Percentiles rank a stretch among this genome's conserved stretches.
phyloP scores from a whole-genome alignment of 2,113 vertebrate species.

The Ammospiza caudacuta region DNA sequence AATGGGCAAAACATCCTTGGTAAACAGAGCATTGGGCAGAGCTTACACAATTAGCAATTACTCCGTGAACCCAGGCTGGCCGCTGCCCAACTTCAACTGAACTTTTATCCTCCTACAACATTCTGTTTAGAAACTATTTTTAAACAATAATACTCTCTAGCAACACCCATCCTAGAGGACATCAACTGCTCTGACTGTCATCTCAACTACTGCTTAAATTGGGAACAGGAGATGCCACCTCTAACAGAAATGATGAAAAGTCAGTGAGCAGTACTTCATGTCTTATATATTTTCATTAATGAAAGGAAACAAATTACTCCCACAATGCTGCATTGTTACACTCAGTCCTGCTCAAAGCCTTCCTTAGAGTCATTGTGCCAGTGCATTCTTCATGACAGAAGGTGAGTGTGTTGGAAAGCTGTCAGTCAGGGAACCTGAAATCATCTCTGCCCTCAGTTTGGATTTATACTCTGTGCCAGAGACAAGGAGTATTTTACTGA shows the following conservation, averaged over 20 bases:
- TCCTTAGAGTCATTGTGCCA: not conserved
- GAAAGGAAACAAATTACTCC: constrained; percentile 27
- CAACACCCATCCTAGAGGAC: constrained; percentile 56
- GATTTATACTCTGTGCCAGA: not conserved
- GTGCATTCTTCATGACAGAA: not conserved
- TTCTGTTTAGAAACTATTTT: constrained; percentile 65
- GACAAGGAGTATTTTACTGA: not conserved
- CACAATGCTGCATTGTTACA: constrained; percentile 5
- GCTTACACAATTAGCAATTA: constrained; percentile 67
- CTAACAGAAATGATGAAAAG: not conserved
- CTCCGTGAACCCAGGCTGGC: not conserved
- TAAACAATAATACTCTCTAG: constrained; percentile 37
- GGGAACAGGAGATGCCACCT: not conserved
- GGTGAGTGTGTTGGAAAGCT: not conserved
- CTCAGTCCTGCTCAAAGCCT: not conserved
- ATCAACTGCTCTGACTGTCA: not conserved
- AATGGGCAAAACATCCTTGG: constrained; percentile 71
- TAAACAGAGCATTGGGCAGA: constrained; percentile 69
- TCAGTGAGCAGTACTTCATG: constrained; percentile 10
- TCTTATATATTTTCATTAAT: constrained; percentile 47
- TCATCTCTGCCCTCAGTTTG: not conserved
- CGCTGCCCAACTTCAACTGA: constrained; percentile 33
- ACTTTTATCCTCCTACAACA: constrained; percentile 50
- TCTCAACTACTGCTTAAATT: not conserved
- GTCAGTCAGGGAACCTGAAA: not conserved